These are phyloP conservation scores for Halocynthia roretzi DNA, from an alignment of 23 tunicate species.

Conservation along the genomic window DNA sequence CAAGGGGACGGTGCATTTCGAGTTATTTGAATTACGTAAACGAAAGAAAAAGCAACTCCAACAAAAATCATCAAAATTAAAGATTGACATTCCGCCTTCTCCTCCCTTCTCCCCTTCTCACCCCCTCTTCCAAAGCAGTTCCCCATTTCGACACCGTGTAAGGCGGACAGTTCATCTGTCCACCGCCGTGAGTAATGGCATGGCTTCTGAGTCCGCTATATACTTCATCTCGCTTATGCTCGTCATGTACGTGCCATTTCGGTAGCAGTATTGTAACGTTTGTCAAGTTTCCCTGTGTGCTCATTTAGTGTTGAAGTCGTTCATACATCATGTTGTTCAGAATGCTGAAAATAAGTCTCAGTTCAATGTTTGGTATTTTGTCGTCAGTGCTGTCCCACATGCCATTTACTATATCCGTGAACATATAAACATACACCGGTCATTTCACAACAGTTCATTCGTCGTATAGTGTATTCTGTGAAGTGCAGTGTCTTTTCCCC, in stretches of 20 bases:
- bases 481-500: neutral
- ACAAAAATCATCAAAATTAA: neutral
- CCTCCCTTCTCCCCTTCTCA: neutral
- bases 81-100: neutral
- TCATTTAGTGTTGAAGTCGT: no score
- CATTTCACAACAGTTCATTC: conserved; percentile 9
- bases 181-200: conserved; percentile 3
- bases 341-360: neutral
- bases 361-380: neutral
- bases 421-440: neutral
- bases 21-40: conserved; percentile 43
- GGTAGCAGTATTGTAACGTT: neutral
- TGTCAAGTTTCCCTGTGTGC: neutral
- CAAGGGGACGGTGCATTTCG: conserved; percentile 58
- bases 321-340: no score
- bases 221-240: neutral
- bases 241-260: no score
- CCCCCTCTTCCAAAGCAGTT: neutral
- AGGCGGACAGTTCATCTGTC: no score
- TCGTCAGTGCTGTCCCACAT: conserved; percentile 7
- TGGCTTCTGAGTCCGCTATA: no score
- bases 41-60: conserved; percentile 36
- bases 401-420: neutral
- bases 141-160: no score
- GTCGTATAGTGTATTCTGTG: neutral